Percentiles rank a stretch among this genome's conserved stretches.
These are phyloP conservation scores for Phrynocephalus versicolor DNA, from an alignment of 2,113 vertebrate genomes.

Conservation along the genomic window DNA sequence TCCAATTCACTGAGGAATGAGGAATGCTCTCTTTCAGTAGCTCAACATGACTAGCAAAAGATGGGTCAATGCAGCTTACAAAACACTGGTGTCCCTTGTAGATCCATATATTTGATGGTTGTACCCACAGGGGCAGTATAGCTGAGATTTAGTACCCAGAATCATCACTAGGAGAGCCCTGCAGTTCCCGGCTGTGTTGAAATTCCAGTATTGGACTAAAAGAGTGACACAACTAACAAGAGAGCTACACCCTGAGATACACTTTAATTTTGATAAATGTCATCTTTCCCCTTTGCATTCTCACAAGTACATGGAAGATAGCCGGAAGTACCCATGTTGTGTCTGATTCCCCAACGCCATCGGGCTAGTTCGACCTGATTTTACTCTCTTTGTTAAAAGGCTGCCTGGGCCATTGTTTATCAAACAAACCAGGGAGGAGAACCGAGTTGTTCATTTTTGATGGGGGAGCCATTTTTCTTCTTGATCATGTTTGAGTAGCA, in stretches of 20 bases:
- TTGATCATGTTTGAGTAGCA: slow-evolving; percentile 40
- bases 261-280: not conserved
- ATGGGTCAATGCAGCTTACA: too few species aligned
- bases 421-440: not conserved
- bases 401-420: not conserved
- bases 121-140: too few species aligned
- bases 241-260: not conserved
- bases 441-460: slow-evolving; percentile 17
- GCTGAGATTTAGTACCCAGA: too few species aligned
- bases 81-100: too few species aligned
- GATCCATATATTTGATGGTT: too few species aligned
- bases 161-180: not conserved
- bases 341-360: not conserved
- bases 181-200: not conserved
- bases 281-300: not conserved
- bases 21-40: too few species aligned
- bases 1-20: too few species aligned
- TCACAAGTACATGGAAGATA: not conserved
- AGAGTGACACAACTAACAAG: not conserved
- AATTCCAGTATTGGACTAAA: not conserved
- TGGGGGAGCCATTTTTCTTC: slow-evolving; percentile 38
- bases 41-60: too few species aligned
- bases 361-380: slow-evolving; percentile 3
- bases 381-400: not conserved
- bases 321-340: too few species aligned